Evolutionary conservation across 1,140 invertebrate species (phyloP).

Genomic region (Helicoverpa zea): DNA sequence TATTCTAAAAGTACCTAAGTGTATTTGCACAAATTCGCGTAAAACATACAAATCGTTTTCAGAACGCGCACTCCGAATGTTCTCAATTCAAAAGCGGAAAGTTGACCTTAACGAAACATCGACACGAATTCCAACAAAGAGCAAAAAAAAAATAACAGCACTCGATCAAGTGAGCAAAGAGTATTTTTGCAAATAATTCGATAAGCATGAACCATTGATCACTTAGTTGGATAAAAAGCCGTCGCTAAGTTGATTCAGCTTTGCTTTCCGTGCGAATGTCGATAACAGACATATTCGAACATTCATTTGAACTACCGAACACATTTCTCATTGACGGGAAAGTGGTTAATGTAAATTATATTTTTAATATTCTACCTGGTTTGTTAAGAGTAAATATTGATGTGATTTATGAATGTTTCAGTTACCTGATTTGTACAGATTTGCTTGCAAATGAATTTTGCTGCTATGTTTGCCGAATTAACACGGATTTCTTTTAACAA

Average conservation of each 20-base stretch:
- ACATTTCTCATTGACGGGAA: slow-evolving; percentile 32
- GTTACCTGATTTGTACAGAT: neutral
- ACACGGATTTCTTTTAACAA: neutral
- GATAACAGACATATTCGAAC: slow-evolving; percentile 16
- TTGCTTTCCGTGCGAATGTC: slow-evolving; percentile 40
- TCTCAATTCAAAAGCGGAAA: slow-evolving; percentile 18
- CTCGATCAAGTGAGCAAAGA: slow-evolving; percentile 26
- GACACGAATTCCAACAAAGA: slow-evolving; percentile 20
- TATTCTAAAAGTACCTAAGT: neutral
- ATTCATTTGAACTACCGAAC: slow-evolving; percentile 36
- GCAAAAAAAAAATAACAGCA: slow-evolving; percentile 26
- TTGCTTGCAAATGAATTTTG: neutral
- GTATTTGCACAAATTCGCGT: neutral
- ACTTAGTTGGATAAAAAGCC: slow-evolving; percentile 32
- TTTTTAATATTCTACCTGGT: neutral
- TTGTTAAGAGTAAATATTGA: too few relatives aligned
- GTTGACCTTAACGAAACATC: slow-evolving; percentile 15
- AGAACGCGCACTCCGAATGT: neutral
- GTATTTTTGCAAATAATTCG: slow-evolving; percentile 19
- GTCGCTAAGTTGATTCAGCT: slow-evolving; percentile 45
- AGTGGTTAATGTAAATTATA: neutral
- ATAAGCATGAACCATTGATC: slow-evolving; percentile 29
- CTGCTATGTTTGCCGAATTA: neutral
- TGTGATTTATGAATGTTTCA: neutral
- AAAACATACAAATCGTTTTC: neutral